Percentiles rank a stretch among this genome's conserved stretches.
Conservation (phyloP, 2,113 vertebrate genomes). For the Pseudopipra pipra region DNA sequence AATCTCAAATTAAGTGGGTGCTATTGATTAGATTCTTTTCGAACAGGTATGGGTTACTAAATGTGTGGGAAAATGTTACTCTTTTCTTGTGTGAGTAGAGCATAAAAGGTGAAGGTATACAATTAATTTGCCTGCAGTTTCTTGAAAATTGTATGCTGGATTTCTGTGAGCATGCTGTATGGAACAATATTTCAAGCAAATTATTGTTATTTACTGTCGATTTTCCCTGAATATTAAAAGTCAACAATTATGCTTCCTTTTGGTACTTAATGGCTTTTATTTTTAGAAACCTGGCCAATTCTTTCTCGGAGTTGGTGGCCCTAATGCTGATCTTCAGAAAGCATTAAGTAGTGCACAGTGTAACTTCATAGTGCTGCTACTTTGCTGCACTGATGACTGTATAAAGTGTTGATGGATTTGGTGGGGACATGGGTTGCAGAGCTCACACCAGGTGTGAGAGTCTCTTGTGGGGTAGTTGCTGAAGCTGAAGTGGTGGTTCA, state of each 20-base stretch:
- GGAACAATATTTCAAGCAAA: constrained; percentile 74
- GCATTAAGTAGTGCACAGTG: not conserved
- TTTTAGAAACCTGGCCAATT: constrained; percentile 72
- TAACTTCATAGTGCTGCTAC: not conserved
- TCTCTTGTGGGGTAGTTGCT: not conserved
- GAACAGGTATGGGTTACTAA: constrained; percentile 38
- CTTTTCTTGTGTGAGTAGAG: constrained; percentile 60
- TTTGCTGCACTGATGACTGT: not conserved
- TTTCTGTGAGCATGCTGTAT: constrained; percentile 70
- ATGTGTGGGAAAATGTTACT: constrained; percentile 63
- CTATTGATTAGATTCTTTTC: constrained; percentile 76
- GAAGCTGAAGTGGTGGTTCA: not conserved
- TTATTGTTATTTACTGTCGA: constrained; percentile 79
- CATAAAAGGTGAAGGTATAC: constrained; percentile 75
- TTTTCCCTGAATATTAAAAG: constrained; percentile 75
- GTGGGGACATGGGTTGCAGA: not conserved
- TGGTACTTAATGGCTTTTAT: constrained; percentile 69
- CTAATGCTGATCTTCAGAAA: constrained; percentile 23
- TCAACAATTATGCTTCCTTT: constrained; percentile 76
- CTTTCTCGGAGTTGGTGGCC: constrained; percentile 35
- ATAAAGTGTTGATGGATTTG: not conserved
- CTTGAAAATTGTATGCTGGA: constrained; percentile 75
- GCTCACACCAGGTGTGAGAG: too few species aligned
- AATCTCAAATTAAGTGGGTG: constrained; percentile 73
- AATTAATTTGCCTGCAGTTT: constrained; percentile 79